phyloP scores from a whole-genome alignment of 2,797 vertebrate genomes.

The Aeoliscus strigatus region DNA sequence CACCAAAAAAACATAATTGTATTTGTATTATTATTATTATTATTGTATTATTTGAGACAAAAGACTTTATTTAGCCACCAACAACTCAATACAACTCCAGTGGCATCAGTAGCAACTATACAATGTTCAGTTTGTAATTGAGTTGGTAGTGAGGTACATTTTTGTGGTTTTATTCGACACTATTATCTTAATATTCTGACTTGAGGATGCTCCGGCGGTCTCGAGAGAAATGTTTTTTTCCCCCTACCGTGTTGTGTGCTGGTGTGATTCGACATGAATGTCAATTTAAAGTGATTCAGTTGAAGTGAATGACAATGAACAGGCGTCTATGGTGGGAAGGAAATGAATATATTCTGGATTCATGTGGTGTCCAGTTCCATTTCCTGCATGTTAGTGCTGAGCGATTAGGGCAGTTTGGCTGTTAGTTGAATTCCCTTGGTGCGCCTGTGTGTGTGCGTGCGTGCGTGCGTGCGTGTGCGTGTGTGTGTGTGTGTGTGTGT shows the following conservation, averaged over 20 bases:
- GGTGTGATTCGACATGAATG: not conserved
- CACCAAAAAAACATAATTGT: too few relatives aligned
- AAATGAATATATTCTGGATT: constrained; percentile 29
- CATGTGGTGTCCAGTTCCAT: constrained; percentile 48
- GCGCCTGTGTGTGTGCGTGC: not conserved
- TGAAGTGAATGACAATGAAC: constrained; percentile 21
- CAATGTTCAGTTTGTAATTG: too few relatives aligned
- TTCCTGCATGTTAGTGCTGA: constrained; percentile 33
- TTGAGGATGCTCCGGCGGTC: not conserved
- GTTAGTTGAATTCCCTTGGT: constrained; percentile 10
- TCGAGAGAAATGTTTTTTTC: not conserved
- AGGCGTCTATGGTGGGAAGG: constrained; percentile 5
- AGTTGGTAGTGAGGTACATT: too few relatives aligned
- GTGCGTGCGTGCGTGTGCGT: constrained; percentile 1
- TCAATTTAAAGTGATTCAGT: constrained; percentile 1
- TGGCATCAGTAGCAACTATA: too few relatives aligned
- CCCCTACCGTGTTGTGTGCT: too few relatives aligned
- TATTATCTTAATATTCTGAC: too few relatives aligned
- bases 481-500: constrained; percentile 5
- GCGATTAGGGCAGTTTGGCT: constrained; percentile 40
- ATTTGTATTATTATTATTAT: too few relatives aligned
- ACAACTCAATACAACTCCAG: too few relatives aligned
- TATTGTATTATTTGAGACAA: too few relatives aligned
- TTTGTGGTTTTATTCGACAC: too few relatives aligned
- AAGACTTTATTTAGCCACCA: too few relatives aligned